Base-by-base conservation (phyloP, 2,888 invertebrate species). In the Strigamia crassipes region DNA sequence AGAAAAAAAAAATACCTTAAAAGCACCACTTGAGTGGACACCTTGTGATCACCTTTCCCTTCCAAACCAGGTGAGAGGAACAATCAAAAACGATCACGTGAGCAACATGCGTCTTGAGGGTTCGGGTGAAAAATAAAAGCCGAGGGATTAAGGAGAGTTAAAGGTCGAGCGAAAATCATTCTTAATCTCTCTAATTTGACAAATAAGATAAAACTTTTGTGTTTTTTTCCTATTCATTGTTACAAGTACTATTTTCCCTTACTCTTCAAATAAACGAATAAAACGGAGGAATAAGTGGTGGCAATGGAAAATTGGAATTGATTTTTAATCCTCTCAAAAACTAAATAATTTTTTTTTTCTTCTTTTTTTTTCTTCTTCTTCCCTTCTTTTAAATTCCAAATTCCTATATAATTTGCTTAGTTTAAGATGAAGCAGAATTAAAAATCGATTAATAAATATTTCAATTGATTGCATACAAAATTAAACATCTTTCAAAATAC, bases 21-120 rank as follows among this genome's bases (percentile, higher is more conserved):
- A n/a, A n/a, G 78, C 78, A 41, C 41, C 42, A 78, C 78, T 42
- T 78, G 38, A 38, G 78, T 78, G 41, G 42, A 42, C 78, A 42
- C 41, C 41, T 78, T 41, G 78, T 41, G 78, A 78, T 78, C 78
- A 41, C 41, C 78, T 78, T 78, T 78, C 78, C 78, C 78, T 78
- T 78, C 78, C 78, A 78, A 78, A 78, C 78, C 78, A 78, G 78
- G 78, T 41, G 78, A 66, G 66, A 66, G 66, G 66, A 66, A 66
- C 66, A 66, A 66, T 66, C 27, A 66, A 66, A 46, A 61, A 61
- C 66, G 66, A 66, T 66, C 66, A 66, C 66, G 66, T 27, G 66
- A 66, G 66, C 66, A 66, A 27, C 66, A 66, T 66, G 66, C 66
- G 31, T 27, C 66, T 66, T 66, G 66, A 66, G 66, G 31, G 3